Base-by-base conservation (phyloP, 2,888 invertebrate genomes). In the Noctua fimbriata region DNA sequence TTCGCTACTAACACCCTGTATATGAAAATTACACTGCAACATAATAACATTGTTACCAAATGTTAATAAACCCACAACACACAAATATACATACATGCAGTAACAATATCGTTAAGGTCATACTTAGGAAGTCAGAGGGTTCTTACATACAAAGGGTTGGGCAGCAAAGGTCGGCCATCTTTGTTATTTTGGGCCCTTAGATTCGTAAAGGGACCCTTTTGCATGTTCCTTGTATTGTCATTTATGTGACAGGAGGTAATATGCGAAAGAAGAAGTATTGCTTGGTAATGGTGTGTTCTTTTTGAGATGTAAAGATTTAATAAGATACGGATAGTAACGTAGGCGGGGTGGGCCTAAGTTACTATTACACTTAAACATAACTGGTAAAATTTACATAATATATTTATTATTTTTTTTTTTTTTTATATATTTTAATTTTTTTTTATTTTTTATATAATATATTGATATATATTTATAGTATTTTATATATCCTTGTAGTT, bases 111-210 rank as follows among this genome's bases (percentile, higher is more conserved):
- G 5, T 70, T 21, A 65, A 47, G 24, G 36, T 5, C 36, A 69
- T 44, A 49, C 47, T 52, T 60, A 58, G 63, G 41, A 79, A 63
- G 41, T 49, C 36, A 79, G 63, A 69, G 63, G 73, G 41, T 63
- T 28, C 49, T 69, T n/a, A 49, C 21, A 36, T 14, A 67, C 18
- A 49, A 72, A 41, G 71, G 66, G 67, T 49, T 52, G 55, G 55
- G 28, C 47, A 58, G 28, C 28, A 55, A 71, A 73, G 44, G 63
- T 44, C 41, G 71, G n/a, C 32, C 32, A 84, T 84, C 80, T 83
- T 72, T 74, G 67, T 74, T 63, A 67, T 73, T 36, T 79, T 32
- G 12, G 55, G 6, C 1, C 65, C 69, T 47, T 69, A 73, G 55
- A 44, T 80, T 44, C 28, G 52, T 52, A 16, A 73, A 73, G 28